Evolutionary conservation across 2,888 invertebrate species (phyloP), one percentile per base, ranked within the genome.

Genomic region (Falcaria lacertinaria): DNA sequence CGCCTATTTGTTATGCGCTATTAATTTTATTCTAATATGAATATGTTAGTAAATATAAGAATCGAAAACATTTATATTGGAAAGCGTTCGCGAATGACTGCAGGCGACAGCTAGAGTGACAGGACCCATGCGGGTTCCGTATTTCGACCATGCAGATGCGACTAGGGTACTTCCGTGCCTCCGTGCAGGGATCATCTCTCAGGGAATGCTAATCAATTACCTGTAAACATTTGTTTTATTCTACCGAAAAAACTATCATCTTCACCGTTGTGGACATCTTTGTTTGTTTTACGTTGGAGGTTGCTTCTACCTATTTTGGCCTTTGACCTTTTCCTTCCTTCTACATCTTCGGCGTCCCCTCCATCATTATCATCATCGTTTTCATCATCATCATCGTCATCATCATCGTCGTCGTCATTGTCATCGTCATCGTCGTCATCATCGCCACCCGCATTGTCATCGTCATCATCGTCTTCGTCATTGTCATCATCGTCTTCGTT

Each of bases 71-170:
- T 85, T 87, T 82, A 74, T 70, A 75, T 81, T 75, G 76, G 81
- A 73, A 89, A 89, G 89, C 90, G 80, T 70, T 83, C 84, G 86
- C 87, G 83, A 89, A 89, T 90, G 91, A 91, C 92, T 91, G 92
- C 92, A 92, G 92, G 91, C 92, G 91, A 91, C 87, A 90, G 90
- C 91, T 91, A 87, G 76, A 72, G 61, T 64, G 63, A 63, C 65
- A 65, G 81, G 78, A 76, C 75, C 89, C 89, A 89, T 87, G 87
- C 86, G 81, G 80, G 80, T 57, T 66, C 74, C 64, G 43, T 45
- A 34, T 17, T 65, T 76, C 59, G 84, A 86, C 88, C 89, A 88
- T 89, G 89, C 89, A 89, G 88, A 86, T 83, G 86, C 60, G 54
- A 52, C 57, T 66, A 68, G 76, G 73, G 58, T 63, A 61, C 60